Conservation (phyloP, 2,113 vertebrate species). For the Microcebus lehilahytsara region DNA sequence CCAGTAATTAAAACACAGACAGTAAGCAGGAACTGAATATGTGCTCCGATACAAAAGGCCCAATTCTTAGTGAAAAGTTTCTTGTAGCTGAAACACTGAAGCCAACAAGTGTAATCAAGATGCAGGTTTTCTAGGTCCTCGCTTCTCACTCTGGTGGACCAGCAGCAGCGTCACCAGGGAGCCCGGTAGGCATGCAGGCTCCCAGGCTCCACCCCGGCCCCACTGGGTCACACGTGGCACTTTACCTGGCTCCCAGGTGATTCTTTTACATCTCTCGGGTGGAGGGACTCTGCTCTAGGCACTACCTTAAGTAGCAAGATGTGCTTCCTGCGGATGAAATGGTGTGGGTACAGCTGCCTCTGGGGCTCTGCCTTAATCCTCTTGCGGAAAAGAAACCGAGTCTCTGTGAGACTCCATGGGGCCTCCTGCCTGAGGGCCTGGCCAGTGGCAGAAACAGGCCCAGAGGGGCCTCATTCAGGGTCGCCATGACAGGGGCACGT, state of each 20-base stretch:
- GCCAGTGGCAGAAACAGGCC: background rate
- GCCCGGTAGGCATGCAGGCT: no score
- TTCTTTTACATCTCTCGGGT: background rate
- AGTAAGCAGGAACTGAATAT: background rate
- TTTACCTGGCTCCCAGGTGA: background rate
- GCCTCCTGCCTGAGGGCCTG: background rate
- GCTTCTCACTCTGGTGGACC: background rate
- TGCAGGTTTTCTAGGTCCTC: background rate
- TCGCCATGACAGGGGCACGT: background rate
- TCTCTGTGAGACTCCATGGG: background rate
- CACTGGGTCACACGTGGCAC: background rate
- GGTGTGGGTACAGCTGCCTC: background rate
- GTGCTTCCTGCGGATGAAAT: background rate
- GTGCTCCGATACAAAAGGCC: background rate
- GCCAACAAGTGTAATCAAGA: background rate
- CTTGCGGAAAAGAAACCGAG: background rate
- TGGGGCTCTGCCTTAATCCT: background rate
- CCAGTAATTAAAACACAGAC: background rate
- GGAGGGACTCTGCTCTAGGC: background rate
- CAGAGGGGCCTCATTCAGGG: background rate
- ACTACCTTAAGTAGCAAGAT: background rate
- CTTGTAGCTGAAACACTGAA: background rate
- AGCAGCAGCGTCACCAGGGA: background rate
- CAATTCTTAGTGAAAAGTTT: background rate
- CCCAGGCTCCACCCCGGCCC: background rate